Percentiles rank a stretch among this genome's conserved stretches.
These are phyloP conservation scores for Phenganax stokvisi DNA, from an alignment of 92 coral and sea anemone genomes.

Conservation along the genomic window DNA sequence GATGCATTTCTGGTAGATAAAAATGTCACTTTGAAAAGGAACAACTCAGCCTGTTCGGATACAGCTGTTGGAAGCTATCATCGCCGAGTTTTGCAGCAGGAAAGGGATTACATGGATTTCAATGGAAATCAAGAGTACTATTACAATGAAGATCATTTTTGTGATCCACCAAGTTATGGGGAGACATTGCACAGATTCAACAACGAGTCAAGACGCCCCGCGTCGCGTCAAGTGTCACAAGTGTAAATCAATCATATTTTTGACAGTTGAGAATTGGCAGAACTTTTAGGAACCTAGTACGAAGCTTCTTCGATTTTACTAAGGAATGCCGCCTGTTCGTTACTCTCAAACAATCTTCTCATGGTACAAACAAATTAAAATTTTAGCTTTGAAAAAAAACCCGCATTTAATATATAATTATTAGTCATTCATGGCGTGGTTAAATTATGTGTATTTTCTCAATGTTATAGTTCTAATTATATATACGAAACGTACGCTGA, in stretches of 20 bases:
- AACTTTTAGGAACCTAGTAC: no score
- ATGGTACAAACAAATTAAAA: no score
- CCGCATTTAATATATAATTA: background rate
- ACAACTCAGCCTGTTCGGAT: slow-evolving; percentile 13
- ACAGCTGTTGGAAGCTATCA: slow-evolving; percentile 9
- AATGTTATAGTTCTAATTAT: background rate
- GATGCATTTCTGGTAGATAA: background rate
- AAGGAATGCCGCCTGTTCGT: no score
- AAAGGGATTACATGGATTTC: background rate
- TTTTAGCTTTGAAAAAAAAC: background rate
- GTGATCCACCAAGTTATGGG: slow-evolving; percentile 14
- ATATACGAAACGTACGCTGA: background rate
- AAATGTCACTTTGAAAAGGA: slow-evolving; percentile 3
- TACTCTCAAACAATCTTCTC: no score
- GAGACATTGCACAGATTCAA: slow-evolving; percentile 18
- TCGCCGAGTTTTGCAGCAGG: background rate
- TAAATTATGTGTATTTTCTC: slow-evolving; percentile 15
- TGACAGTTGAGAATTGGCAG: slow-evolving; percentile 19
- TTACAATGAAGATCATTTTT: background rate
- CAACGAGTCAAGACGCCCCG: slow-evolving; percentile 3
- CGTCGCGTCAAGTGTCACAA: slow-evolving; percentile 27
- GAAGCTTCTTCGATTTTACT: no score
- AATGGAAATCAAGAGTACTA: slow-evolving; percentile 5
- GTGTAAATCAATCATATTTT: slow-evolving; percentile 11
- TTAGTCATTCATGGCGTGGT: slow-evolving; percentile 8